These are phyloP conservation scores for Stenoptilia bipunctidactyla DNA, from an alignment of 2,888 invertebrate genomes.

Conservation along the genomic window DNA sequence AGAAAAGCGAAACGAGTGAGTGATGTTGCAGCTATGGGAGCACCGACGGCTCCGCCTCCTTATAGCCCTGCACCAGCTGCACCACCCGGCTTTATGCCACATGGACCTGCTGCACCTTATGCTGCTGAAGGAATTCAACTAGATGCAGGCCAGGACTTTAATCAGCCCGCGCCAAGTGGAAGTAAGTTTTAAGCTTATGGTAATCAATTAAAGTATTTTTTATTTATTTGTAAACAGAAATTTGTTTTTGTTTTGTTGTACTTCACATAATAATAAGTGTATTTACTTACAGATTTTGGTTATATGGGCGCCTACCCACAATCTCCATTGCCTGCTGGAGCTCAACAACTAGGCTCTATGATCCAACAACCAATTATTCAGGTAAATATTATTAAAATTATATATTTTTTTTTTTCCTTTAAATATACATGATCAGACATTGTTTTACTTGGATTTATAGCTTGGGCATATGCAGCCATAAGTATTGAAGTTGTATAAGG, in stretches of 20 bases:
- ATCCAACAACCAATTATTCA: slow-evolving; percentile 62
- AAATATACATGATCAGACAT: too few relatives aligned
- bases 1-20: slow-evolving; percentile 77
- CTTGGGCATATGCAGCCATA: too few relatives aligned
- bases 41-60: slow-evolving; percentile 45
- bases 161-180: slow-evolving; percentile 18
- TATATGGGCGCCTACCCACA: slow-evolving; percentile 38
- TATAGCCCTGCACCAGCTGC: slow-evolving; percentile 34
- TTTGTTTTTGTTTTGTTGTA: too few relatives aligned
- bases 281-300: slow-evolving; percentile 35
- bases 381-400: too few relatives aligned
- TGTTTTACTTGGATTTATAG: too few relatives aligned
- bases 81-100: slow-evolving; percentile 30
- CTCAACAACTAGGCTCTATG: slow-evolving; percentile 52
- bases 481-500: too few relatives aligned
- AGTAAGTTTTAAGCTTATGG: too few relatives aligned
- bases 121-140: slow-evolving; percentile 48
- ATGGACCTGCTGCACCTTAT: slow-evolving; percentile 40
- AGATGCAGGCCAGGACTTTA: slow-evolving; percentile 39
- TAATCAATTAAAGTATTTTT: too few relatives aligned
- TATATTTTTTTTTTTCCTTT: too few relatives aligned
- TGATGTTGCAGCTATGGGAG: slow-evolving; percentile 78
- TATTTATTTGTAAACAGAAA: too few relatives aligned
- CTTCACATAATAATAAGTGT: neutral
- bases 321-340: slow-evolving; percentile 31